A percentile compares a stretch with the other conserved stretches of the same genome.
phyloP scores from a whole-genome alignment of 2,888 invertebrate genomes.

The Imbricaverruca yamaguchii region DNA sequence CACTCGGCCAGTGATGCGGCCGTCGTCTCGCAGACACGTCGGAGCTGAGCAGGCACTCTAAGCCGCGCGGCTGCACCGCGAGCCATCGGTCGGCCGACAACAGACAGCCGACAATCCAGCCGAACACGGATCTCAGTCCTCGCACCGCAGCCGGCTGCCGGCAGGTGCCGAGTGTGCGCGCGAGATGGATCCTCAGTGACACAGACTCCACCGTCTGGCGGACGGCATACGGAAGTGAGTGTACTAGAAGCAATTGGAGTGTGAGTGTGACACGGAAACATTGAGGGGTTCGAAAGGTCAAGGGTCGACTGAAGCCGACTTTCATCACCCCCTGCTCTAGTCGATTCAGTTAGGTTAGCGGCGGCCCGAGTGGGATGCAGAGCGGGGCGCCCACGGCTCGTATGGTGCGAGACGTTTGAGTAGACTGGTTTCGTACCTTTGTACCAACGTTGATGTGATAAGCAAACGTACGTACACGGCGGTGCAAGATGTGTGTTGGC shows the following conservation, averaged over 20 bases:
- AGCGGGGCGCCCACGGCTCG: background rate
- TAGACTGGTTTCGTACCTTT: background rate
- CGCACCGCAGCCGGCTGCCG: background rate
- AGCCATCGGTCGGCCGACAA: no score
- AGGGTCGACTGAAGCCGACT: background rate
- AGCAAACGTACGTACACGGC: background rate
- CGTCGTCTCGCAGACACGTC: no score
- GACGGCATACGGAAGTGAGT: no score
- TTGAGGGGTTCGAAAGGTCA: no score
- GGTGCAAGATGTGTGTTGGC: background rate
- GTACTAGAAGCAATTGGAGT: no score
- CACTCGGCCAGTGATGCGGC: no score
- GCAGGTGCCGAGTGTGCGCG: background rate
- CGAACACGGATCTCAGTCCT: background rate
- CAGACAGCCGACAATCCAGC: no score
- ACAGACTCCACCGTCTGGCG: no score
- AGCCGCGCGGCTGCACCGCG: no score
- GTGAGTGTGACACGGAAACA: no score
- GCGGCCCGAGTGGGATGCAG: background rate
- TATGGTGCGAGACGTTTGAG: background rate
- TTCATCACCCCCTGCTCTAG: background rate
- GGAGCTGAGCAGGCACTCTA: no score
- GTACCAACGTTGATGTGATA: constrained; percentile 7
- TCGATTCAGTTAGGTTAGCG: background rate
- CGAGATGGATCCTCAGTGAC: no score